phyloP scores from a whole-genome alignment of 2,888 invertebrate genomes.

The Eumerus sabulonum region DNA sequence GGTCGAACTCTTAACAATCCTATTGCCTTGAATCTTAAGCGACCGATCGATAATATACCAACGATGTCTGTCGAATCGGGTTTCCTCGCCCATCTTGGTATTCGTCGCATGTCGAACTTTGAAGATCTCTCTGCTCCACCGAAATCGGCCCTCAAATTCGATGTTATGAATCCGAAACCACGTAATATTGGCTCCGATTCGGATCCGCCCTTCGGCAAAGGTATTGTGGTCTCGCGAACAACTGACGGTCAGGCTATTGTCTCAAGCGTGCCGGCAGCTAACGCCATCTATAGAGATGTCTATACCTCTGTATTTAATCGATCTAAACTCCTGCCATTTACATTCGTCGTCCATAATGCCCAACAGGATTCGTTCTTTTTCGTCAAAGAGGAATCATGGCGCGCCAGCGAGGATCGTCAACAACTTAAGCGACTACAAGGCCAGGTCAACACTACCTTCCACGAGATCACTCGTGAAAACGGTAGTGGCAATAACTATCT shows the following conservation, averaged over 20 bases:
- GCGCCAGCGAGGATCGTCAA: slow-evolving; percentile 92
- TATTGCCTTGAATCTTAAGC: slow-evolving; percentile 82
- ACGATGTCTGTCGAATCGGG: slow-evolving; percentile 90
- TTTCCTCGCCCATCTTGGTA: slow-evolving; percentile 89
- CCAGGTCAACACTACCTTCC: slow-evolving; percentile 94
- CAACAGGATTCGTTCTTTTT: slow-evolving; percentile 96
- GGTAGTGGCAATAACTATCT: slow-evolving; percentile 87
- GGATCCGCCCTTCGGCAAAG: slow-evolving; percentile 92
- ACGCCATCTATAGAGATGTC: slow-evolving; percentile 93
- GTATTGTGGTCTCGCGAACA: slow-evolving; percentile 90
- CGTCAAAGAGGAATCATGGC: slow-evolving; percentile 94
- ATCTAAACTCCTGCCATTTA: slow-evolving; percentile 91
- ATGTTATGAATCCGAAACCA: slow-evolving; percentile 87
- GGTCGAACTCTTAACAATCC: slow-evolving; percentile 76
- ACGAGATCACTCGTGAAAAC: slow-evolving; percentile 87
- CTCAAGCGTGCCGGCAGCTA: slow-evolving; percentile 92
- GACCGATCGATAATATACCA: slow-evolving; percentile 83
- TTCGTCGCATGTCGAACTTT: slow-evolving; percentile 88
- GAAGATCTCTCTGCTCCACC: slow-evolving; percentile 88
- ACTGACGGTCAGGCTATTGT: slow-evolving; percentile 89
- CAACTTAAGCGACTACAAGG: slow-evolving; percentile 93
- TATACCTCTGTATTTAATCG: slow-evolving; percentile 96
- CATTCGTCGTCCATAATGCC: slow-evolving; percentile 91
- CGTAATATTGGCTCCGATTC: slow-evolving; percentile 89
- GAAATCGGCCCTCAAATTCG: slow-evolving; percentile 88